Base-by-base conservation (phyloP, 2,797 vertebrate genomes). In the Xiphorhynchus erythropygius region DNA sequence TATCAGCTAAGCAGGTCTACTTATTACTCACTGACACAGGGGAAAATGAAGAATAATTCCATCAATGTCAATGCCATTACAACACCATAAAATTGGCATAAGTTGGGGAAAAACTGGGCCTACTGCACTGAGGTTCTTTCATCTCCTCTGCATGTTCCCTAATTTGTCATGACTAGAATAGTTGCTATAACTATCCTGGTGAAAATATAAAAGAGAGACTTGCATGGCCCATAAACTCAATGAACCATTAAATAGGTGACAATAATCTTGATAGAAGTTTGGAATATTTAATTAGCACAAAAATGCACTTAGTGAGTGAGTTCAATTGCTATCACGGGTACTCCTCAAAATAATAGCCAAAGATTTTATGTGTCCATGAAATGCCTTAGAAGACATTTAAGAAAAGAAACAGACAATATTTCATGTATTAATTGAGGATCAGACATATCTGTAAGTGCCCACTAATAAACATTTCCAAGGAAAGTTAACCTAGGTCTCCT, bases 181-280 rank as follows among this genome's bases (percentile, higher is more conserved):
- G 89, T 95, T 97, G 97, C 94, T 96, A 89, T 97, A 97, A 97
- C 96, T 97, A 92, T 95, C 95, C 95, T 96, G 94, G 96, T 97
- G 97, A 97, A 98, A 95, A 96, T 97, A 96, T 97, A 96, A 96
- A 97, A 95, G 95, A 95, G 91, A 94, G 97, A 96, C 97, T 97
- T 95, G 91, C 90, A 95, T 87, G 94, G 94, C 95, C 96, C 94
- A 93, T 98, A 98, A 98, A 98, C 95, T 97, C 98, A 98, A 98
- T 97, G 98, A 98, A 97, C 97, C 98, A 96, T 98, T 98, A 98
- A 97, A 98, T 98, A 98, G 97, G 97, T 98, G 98, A 97, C 98
- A 97, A 98, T 98, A 98, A 98, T 98, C 97, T 97, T 97, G 97
- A 98, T 97, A 98, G 97, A 98, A 98, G 96, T 98, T 98, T 97